Evolutionary conservation across 2,888 invertebrate species (phyloP).

Genomic region (Noctua fimbriata): DNA sequence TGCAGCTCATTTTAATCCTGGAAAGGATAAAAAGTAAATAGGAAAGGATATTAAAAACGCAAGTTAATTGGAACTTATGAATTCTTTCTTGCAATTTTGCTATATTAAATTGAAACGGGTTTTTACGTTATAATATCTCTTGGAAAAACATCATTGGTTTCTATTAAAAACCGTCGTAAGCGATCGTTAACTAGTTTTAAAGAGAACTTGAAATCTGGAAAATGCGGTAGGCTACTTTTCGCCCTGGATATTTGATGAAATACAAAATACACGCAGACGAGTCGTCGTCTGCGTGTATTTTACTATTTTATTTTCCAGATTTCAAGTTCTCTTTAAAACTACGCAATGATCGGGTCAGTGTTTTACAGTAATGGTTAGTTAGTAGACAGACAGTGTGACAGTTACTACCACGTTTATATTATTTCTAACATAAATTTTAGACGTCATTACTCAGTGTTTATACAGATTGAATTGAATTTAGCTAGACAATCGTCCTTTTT

Average conservation of each 20-base stretch:
- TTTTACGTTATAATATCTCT: neutral
- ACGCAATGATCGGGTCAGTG: too few species aligned
- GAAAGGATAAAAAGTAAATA: constrained; percentile 23
- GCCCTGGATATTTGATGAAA: too few species aligned
- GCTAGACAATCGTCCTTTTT: too few species aligned
- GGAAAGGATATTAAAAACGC: constrained; percentile 37
- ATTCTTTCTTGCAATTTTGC: constrained; percentile 29
- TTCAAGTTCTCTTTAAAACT: too few species aligned
- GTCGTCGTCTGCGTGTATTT: too few species aligned
- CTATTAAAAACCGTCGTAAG: neutral
- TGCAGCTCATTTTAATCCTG: constrained; percentile 41
- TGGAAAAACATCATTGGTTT: neutral
- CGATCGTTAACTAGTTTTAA: too few species aligned
- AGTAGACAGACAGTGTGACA: too few species aligned
- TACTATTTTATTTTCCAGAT: too few species aligned
- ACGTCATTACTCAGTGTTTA: neutral
- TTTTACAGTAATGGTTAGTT: too few species aligned
- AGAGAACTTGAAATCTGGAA: too few species aligned
- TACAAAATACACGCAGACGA: too few species aligned
- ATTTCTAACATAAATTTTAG: neutral
- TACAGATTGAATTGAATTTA: neutral
- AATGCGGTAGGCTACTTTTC: too few species aligned
- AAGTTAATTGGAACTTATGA: constrained; percentile 40
- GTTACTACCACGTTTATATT: neutral
- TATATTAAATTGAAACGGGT: constrained; percentile 10